Percentiles rank a stretch among this genome's conserved stretches.
Conservation (phyloP, 1,140 invertebrate species). For the Fopius arisanus region DNA sequence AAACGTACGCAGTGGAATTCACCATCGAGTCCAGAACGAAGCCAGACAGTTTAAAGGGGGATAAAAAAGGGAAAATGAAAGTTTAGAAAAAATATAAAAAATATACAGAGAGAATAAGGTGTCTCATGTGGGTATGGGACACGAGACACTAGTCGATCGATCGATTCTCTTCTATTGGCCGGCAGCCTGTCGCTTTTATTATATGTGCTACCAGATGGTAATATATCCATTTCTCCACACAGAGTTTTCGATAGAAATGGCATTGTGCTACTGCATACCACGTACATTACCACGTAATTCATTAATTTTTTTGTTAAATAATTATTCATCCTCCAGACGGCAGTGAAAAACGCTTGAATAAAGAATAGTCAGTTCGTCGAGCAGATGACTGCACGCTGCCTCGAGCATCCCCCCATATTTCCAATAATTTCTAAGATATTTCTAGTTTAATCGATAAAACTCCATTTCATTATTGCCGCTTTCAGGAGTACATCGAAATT, state of each 20-base stretch:
- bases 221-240: slow-evolving; percentile 17
- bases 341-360: neutral
- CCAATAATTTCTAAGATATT: neutral
- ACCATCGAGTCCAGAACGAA: neutral
- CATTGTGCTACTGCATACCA: slow-evolving; percentile 12
- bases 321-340: neutral
- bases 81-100: slow-evolving; percentile 8
- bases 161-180: slow-evolving; percentile 21
- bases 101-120: slow-evolving; percentile 1
- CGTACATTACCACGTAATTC: neutral
- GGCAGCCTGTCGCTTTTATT: slow-evolving; percentile 25
- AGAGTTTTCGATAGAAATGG: slow-evolving; percentile 2
- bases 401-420: neutral
- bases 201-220: slow-evolving; percentile 26
- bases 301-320: neutral
- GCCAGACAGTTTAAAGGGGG: neutral
- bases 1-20: neutral
- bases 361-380: neutral
- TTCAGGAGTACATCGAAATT: no score
- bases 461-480: neutral
- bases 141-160: slow-evolving; percentile 21
- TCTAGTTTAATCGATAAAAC: neutral
- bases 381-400: neutral
- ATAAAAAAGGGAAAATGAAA: neutral
- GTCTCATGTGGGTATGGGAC: slow-evolving; percentile 11